Conservation (phyloP, 2,888 invertebrate species). For the Celastrina argiolus region DNA sequence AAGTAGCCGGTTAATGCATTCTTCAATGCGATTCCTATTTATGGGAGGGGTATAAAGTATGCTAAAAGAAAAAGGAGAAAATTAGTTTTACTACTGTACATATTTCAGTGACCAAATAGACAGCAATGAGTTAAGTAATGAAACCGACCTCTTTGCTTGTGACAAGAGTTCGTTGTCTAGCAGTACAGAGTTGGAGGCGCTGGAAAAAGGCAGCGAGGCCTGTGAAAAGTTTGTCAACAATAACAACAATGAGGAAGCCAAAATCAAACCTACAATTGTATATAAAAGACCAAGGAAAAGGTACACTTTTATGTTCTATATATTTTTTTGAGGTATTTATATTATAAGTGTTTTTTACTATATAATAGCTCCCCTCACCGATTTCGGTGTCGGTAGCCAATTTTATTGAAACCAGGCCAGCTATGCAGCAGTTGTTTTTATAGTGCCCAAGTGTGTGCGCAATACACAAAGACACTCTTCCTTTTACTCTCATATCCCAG, state of each 20-base stretch:
- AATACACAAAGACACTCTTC: too few species aligned
- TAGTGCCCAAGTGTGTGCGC: too few species aligned
- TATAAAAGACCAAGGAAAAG: slow-evolving; percentile 57
- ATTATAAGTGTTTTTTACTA: not conserved
- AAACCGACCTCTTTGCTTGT: slow-evolving; percentile 67
- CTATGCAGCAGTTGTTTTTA: too few species aligned
- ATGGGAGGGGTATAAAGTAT: too few species aligned
- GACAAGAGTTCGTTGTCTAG: slow-evolving; percentile 65
- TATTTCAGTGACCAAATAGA: slow-evolving; percentile 59
- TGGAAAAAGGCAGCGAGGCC: slow-evolving; percentile 33
- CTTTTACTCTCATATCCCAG: too few species aligned
- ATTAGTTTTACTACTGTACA: too few species aligned
- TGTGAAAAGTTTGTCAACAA: slow-evolving; percentile 59
- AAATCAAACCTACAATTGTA: slow-evolving; percentile 43
- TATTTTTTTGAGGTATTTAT: not conserved
- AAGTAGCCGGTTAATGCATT: too few species aligned
- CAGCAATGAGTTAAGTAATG: slow-evolving; percentile 68
- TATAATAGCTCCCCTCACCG: too few species aligned
- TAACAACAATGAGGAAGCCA: slow-evolving; percentile 62
- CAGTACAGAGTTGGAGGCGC: slow-evolving; percentile 52
- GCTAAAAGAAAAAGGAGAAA: too few species aligned
- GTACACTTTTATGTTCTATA: slow-evolving; percentile 27
- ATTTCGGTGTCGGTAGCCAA: too few species aligned
- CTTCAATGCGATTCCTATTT: too few species aligned
- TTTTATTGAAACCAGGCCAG: too few species aligned